Base-by-base conservation (phyloP, 2,888 invertebrate species). In the Eremobia ochroleuca region DNA sequence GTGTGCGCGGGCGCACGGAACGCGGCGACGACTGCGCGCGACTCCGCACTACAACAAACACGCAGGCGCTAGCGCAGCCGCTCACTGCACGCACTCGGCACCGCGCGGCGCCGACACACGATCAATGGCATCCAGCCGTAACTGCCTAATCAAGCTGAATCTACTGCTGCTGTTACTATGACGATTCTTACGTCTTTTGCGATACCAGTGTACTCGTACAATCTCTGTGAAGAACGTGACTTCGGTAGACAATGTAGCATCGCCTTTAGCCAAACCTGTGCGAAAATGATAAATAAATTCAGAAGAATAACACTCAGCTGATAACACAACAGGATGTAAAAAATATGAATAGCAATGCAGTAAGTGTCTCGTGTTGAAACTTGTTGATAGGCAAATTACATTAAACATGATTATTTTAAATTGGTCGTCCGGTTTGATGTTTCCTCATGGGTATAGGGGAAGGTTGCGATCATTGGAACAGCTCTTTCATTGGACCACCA, bases 61-160 rank as follows among this genome's bases (percentile, higher is more conserved):
- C 73, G 76, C 87, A 91, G 91, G 91, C 91, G 90, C 81, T 79
- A 75, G 80, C 65, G 58, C 75, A 52, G 77, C 52, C 18, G 68
- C 68, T 68, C 37, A 37, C 37, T 58, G 70, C 81, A 37, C 77
- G 69, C 79, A 68, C 77, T 87, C 87, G 90, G 90, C 88, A 85
- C 76, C 62, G 86, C 77, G 80, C 79, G 82, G 40, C 69, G 77
- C 43, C 73, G 82, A 40, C 67, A 77, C 81, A 79, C 87, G 92
- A 92, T 92, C 92, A 92, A 90, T 91, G 92, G 87, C 92, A 88
- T 85, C 76, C 78, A 59, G 31, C 65, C 68, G 69, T 82, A 85
- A 87, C 86, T 83, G 72, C 80, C 89, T 90, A 89, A 91, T 90
- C 89, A 85, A 73, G 78, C 75, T 76, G 67, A 72, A 79, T 31